Percentiles rank a stretch among this genome's conserved stretches.
These are phyloP conservation scores for Yoshiicerus persimilis DNA, from an alignment of 1,140 invertebrate genomes.

Conservation along the genomic window DNA sequence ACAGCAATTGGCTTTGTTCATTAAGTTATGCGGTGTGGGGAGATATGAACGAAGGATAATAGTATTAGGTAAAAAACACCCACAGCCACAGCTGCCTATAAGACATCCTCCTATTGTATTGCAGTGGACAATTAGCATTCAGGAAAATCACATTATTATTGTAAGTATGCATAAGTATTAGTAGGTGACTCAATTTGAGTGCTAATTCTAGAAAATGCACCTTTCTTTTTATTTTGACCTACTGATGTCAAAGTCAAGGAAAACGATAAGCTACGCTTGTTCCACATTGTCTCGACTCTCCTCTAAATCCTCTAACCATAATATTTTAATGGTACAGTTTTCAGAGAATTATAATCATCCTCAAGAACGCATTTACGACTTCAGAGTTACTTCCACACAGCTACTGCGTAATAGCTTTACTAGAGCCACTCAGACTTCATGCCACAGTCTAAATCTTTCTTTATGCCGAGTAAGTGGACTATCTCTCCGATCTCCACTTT, in stretches of 20 bases:
- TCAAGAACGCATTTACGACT: neutral
- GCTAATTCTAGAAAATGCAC: neutral
- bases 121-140: neutral
- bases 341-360: neutral
- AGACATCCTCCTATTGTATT: neutral
- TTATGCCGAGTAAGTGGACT: neutral
- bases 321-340: neutral
- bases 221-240: neutral
- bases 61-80: neutral
- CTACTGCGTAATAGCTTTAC: neutral
- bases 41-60: neutral
- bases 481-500: neutral
- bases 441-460: neutral
- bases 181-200: neutral
- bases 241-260: conserved; percentile 15
- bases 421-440: neutral
- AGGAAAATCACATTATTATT: neutral
- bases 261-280: neutral
- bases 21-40: neutral
- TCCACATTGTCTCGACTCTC: neutral
- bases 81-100: neutral
- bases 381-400: too few species aligned
- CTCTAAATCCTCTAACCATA: neutral
- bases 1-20: neutral
- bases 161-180: neutral